A percentile compares a stretch with the other conserved stretches of the same genome.
Conservation (phyloP, 2,113 vertebrate species). For the Ibidorhyncha struthersii region DNA sequence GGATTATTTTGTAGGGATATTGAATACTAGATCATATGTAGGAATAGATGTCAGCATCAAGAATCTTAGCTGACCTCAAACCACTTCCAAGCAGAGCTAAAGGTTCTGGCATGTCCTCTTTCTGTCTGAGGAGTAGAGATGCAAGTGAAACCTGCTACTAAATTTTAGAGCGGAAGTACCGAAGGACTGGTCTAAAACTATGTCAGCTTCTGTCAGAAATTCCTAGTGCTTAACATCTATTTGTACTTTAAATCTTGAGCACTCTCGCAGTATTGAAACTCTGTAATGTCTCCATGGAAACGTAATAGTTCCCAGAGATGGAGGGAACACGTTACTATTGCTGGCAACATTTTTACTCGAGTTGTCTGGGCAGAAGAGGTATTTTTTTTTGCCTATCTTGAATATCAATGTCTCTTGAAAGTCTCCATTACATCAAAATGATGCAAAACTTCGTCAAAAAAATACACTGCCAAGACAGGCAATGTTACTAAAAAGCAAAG, state of each 20-base stretch:
- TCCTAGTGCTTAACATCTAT: neutral
- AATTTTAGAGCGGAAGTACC: neutral
- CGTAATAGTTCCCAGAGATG: neutral
- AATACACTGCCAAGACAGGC: neutral
- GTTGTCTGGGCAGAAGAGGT: neutral
- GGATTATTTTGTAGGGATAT: neutral
- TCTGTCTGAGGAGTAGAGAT: neutral
- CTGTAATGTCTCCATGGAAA: neutral
- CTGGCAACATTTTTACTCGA: neutral
- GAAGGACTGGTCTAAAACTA: neutral
- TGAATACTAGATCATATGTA: neutral
- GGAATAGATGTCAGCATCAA: neutral
- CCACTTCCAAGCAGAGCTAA: neutral
- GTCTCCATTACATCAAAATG: fast-evolving
- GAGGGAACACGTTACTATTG: neutral
- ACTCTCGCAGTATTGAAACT: neutral
- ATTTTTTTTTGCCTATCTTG: neutral
- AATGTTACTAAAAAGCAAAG: constrained; percentile 17
- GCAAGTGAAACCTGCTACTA: neutral
- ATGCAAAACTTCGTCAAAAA: neutral
- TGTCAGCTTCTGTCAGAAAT: neutral
- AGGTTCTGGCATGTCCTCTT: neutral
- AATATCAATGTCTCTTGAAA: neutral
- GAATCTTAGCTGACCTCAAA: neutral
- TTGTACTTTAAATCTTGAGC: neutral